Evolutionary conservation across 2,113 vertebrate species (phyloP).

Genomic region (Hiodon tergisus): DNA sequence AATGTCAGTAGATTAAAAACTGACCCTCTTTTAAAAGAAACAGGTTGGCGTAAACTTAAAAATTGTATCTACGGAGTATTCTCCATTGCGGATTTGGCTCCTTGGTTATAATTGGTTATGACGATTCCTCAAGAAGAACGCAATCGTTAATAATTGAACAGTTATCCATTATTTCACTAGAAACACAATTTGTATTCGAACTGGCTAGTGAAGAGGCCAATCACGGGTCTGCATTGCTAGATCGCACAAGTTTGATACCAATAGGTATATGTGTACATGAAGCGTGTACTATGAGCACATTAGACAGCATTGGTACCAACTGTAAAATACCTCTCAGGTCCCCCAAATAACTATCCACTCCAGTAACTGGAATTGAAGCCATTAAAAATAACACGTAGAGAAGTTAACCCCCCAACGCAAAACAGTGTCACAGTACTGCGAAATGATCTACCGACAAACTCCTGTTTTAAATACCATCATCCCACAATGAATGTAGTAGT

Average conservation of each 20-base stretch:
- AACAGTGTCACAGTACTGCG: constrained; percentile 6
- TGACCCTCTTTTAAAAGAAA: constrained; percentile 28
- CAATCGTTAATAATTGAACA: constrained; percentile 15
- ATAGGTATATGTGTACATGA: constrained; percentile 16
- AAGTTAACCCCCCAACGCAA: constrained; percentile 11
- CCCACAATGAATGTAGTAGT: not conserved
- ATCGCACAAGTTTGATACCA: not conserved
- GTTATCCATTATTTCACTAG: constrained; percentile 17
- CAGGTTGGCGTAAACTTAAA: not conserved
- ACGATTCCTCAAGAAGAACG: constrained; percentile 9
- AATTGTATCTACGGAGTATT: not conserved
- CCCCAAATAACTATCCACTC: not conserved
- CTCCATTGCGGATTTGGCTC: constrained; percentile 13
- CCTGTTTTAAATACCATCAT: constrained; percentile 22
- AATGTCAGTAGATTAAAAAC: not conserved
- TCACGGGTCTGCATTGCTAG: not conserved
- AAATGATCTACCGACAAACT: constrained; percentile 9
- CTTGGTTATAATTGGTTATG: not conserved
- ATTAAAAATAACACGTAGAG: not conserved
- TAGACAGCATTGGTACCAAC: constrained; percentile 9
- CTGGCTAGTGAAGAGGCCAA: constrained; percentile 20
- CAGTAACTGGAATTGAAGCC: not conserved
- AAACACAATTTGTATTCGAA: constrained; percentile 10
- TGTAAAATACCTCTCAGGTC: constrained; percentile 5
- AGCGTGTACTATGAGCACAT: constrained; percentile 13